A percentile compares a stretch with the other conserved stretches of the same genome.
phyloP scores from a whole-genome alignment of 35 echinoderm and acorn worm genomes.

The Anneissia japonica region DNA sequence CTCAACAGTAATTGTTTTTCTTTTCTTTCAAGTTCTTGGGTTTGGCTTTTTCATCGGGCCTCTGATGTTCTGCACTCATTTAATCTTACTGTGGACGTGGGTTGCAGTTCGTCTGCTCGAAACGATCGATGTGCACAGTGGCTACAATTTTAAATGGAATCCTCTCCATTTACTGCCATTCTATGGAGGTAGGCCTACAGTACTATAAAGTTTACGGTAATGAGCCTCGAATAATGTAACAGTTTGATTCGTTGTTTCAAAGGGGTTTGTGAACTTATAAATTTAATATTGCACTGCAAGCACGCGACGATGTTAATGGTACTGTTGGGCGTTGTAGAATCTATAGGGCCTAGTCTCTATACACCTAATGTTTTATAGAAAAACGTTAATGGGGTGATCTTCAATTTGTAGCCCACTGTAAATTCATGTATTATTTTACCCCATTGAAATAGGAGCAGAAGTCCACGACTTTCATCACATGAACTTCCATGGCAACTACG shows the following conservation, averaged over 20 bases:
- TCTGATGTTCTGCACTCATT: slow-evolving; percentile 51
- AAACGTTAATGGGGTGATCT: too few species aligned
- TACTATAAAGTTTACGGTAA: too few species aligned
- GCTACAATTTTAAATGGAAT: slow-evolving; percentile 23
- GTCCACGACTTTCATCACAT: slow-evolving; percentile 98
- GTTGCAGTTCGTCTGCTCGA: slow-evolving; percentile 59
- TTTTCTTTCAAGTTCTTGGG: slow-evolving; percentile 62
- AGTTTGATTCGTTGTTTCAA: too few species aligned
- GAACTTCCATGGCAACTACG: slow-evolving; percentile 94
- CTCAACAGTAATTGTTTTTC: slow-evolving; percentile 10
- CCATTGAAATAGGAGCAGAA: slow-evolving; percentile 68
- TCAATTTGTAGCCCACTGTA: too few species aligned
- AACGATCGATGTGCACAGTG: slow-evolving; percentile 71
- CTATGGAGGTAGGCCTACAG: slow-evolving; percentile 62
- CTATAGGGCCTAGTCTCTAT: too few species aligned
- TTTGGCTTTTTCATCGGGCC: slow-evolving; percentile 74
- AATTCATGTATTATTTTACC: too few species aligned
- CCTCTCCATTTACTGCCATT: slow-evolving; percentile 76
- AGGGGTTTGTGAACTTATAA: too few species aligned
- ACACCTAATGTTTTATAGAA: too few species aligned
- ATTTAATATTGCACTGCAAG: too few species aligned
- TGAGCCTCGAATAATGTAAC: too few species aligned
- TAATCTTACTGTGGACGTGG: slow-evolving; percentile 72
- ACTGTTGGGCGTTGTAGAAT: too few species aligned
- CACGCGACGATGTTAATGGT: too few species aligned